Percentiles rank a stretch among this genome's conserved stretches.
Evolutionary conservation across 2,797 vertebrate species (phyloP).

Genomic region (Tiaroga cobitis): DNA sequence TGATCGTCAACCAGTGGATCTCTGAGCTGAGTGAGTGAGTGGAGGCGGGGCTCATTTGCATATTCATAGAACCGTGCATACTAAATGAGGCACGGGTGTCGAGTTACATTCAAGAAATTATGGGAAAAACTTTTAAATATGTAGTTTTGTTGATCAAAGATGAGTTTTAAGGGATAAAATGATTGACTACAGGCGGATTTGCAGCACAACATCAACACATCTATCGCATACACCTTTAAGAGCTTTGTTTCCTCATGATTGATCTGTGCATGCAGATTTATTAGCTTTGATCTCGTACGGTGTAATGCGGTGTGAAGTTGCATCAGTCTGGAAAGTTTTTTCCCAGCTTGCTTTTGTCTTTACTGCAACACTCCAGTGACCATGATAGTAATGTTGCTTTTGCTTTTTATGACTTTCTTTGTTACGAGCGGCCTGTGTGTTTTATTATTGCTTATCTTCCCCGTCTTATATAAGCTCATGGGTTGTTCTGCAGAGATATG

Average conservation of each 20-base stretch:
- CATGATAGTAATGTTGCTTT: background rate
- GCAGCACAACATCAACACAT: too few relatives aligned
- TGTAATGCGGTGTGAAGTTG: background rate
- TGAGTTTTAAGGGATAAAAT: too few relatives aligned
- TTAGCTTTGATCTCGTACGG: background rate
- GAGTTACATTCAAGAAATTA: too few relatives aligned
- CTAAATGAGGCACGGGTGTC: too few relatives aligned
- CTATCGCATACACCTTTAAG: too few relatives aligned
- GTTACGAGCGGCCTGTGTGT: background rate
- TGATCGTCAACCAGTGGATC: too few relatives aligned
- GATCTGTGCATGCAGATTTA: background rate
- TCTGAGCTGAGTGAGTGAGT: too few relatives aligned
- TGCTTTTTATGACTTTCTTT: background rate
- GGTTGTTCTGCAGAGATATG: background rate
- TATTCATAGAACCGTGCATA: too few relatives aligned
- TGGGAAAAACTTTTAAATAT: too few relatives aligned
- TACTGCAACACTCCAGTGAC: background rate
- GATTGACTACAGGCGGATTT: too few relatives aligned
- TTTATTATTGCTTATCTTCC: background rate
- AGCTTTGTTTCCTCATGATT: background rate
- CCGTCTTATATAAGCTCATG: background rate
- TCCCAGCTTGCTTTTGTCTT: background rate
- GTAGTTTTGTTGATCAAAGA: too few relatives aligned
- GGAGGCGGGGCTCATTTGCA: too few relatives aligned
- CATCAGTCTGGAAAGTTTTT: background rate